Evolutionary conservation across 2,888 invertebrate species (phyloP), one percentile per base, ranked within the genome.

Genomic region (Seira ritae): DNA sequence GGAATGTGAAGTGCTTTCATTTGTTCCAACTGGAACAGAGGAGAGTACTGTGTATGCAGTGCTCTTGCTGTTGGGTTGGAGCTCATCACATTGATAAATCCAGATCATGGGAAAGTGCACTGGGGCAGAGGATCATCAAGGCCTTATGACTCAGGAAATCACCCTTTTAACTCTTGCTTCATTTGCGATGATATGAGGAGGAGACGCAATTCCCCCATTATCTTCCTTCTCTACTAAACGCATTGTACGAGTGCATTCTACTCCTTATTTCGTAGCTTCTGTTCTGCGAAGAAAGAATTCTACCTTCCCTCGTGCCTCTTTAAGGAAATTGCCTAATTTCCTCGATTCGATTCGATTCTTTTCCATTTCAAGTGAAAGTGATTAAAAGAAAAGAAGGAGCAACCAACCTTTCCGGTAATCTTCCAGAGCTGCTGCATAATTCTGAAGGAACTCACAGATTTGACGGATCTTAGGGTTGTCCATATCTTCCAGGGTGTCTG

Each of bases 371-470:
- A 62, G 65, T 15, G 65, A 19, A 17, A 8, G 65, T 12, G 65
- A 19, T 12, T 12, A 19, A 19, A 62, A 19, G 50, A 24, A n/a
- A n/a, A n/a, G n/a, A n/a, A n/a, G n/a, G n/a, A n/a, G n/a, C n/a
- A n/a, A 75, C 92, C 89, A 90, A 90, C 91, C 93, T 92, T 91
- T 93, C 91, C 90, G 93, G 91, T 86, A 92, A 83, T 91, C 91
- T 85, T 94, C 94, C 91, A 94, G 93, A 4, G 93, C 94, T 75
- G 93, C 93, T 24, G 91, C 91, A 71, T 94, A 92, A 88, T 94
- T 94, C 89, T 93, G 93, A n/a, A 94, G 92, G 4, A 94, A 93
- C 87, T 92, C 92, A 90, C 94, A 94, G 90, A 94, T 93, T 88
- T 92, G 91, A 87, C 94, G 92, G 68, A 94, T 92, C 89, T 93